phyloP scores from a whole-genome alignment of 2,113 vertebrate genomes.

The Gopherus evgoodei region DNA sequence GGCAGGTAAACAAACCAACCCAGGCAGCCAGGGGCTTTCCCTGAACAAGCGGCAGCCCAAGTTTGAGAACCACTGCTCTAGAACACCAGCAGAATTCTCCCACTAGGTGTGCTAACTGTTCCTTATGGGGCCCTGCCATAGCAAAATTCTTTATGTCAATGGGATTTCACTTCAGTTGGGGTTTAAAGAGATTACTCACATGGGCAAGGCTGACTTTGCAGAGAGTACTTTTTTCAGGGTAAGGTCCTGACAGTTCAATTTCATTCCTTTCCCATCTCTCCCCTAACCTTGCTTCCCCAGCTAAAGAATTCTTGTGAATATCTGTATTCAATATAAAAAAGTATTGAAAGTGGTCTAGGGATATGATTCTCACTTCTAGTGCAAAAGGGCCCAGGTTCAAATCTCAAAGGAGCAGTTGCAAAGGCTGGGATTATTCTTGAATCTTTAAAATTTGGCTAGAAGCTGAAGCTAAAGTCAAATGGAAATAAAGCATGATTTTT shows the following conservation, averaged over 20 bases:
- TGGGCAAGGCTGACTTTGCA: neutral
- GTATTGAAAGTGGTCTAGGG: neutral
- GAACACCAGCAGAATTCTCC: neutral
- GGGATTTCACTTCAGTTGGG: neutral
- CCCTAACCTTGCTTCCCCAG: neutral
- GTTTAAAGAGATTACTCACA: neutral
- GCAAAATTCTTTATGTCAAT: rapidly evolving
- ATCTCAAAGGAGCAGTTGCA: neutral
- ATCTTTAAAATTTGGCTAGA: neutral
- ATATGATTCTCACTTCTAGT: neutral
- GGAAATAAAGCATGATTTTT: neutral
- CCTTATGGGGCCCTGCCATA: neutral
- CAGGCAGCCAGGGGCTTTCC: no score
- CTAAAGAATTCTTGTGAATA: slow-evolving; percentile 14
- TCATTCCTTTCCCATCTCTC: neutral
- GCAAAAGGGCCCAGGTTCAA: neutral
- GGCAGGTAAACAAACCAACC: no score
- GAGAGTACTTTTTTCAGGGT: neutral
- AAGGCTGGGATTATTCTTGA: neutral
- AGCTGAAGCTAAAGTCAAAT: neutral
- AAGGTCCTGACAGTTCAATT: slow-evolving; percentile 55
- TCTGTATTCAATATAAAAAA: slow-evolving; percentile 7
- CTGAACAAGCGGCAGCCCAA: no score
- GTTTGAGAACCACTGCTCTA: neutral
- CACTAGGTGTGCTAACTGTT: neutral